These are phyloP conservation scores for Dicrurus megarhynchus DNA, from an alignment of 2,113 vertebrate genomes.

Conservation along the genomic window DNA sequence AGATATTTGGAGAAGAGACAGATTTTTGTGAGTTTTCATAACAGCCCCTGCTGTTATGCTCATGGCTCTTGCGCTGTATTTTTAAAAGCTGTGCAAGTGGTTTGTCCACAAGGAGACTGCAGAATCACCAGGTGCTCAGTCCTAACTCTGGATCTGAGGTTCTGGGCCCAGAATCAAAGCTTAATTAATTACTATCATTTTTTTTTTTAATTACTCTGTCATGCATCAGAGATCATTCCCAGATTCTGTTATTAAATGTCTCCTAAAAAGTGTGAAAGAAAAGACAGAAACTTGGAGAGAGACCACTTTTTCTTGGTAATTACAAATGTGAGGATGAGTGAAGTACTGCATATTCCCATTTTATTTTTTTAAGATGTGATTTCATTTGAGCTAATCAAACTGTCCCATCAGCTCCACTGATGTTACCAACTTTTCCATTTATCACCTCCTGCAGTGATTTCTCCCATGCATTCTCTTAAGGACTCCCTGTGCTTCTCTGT, in stretches of 20 bases:
- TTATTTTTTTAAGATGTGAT: background rate
- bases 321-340: background rate
- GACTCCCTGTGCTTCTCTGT: background rate
- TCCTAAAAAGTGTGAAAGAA: background rate
- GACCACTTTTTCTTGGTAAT: background rate
- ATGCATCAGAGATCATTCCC: background rate
- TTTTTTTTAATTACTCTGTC: too few species aligned
- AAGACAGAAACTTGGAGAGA: background rate
- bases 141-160: background rate
- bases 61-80: background rate
- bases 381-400: background rate
- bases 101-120: background rate
- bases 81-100: background rate
- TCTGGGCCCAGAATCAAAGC: background rate
- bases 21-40: background rate
- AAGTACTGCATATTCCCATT: background rate
- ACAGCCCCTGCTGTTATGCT: background rate
- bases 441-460: background rate
- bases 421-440: background rate
- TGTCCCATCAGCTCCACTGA: background rate
- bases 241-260: background rate
- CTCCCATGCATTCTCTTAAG: background rate
- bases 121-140: background rate
- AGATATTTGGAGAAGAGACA: background rate
- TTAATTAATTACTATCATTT: background rate